Base-by-base conservation (phyloP, 2,113 vertebrate species). In the Callocephalon fimbriatum region DNA sequence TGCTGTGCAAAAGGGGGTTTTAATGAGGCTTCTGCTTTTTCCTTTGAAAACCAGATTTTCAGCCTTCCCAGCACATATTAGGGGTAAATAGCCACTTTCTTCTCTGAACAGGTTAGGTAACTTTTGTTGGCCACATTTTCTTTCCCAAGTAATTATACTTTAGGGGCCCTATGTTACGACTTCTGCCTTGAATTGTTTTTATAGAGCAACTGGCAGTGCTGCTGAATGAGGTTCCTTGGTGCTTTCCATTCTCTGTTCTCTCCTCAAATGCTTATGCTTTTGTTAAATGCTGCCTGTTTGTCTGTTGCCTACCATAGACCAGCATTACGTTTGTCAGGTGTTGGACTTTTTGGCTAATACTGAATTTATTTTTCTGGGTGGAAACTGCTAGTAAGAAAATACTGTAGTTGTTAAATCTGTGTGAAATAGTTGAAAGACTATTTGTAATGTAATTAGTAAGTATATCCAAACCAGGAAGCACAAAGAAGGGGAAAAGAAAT, bases 41-140 rank as follows among this genome's bases (percentile, higher is more conserved):
- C 26, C 35, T 78, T 86, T 93, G 73, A 78, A 93, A 95, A 95
- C 37, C 51, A 89, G 76, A 92, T 87, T 93, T 95, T 93, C 88
- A 65, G 48, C 79, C 37, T 95, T 95, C 75, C 73, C 40, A 91
- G 68, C 48, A 65, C 51, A 40, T 90, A 91, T 90, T 90, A 48
- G 54, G 65, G n/a, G 53, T 90, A 93, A 88, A 92, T 87, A 56
- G 29, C 38, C 21, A 79, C 73, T 95, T 96, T 88, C 66, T 94
- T 78, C 88, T 75, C 86, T 50, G 83, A 96, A 97, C 97, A 94
- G 94, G 92, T 93, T 96, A 65, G 95, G 86, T 89, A 66, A 92
- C 94, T 95, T 95, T 61, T 56, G 79, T 88, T 88, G 14, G 58
- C 73, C 48, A 40, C 65, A 20, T 90, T 81, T 91, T 96, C 77